Base-by-base conservation (phyloP, 1,140 invertebrate genomes). In the Acromyrmex heyeri region DNA sequence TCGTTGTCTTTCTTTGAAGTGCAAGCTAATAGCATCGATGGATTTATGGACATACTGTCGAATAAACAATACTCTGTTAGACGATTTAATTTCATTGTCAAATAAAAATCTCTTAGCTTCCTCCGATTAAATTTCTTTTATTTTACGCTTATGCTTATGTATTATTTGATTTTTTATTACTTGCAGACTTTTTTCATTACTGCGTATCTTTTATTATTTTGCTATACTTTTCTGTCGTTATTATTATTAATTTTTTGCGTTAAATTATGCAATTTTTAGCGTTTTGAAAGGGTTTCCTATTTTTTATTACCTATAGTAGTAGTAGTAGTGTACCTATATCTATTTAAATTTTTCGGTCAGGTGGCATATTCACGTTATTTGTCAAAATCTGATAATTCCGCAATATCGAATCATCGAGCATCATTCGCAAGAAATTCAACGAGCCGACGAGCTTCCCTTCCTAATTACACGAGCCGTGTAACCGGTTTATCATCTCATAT, bases 401-500 rank as follows among this genome's bases (percentile, higher is more conserved):
- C 55, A 44, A 27, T 8, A 24, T 48, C 18, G 24, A 55, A 75
- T n/a, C 18, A 61, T 61, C 12, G n/a, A n/a, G 55, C n/a, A n/a
- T 79, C 62, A 65, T 78, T 73, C 18, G 57, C 27, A 27, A 50
- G 8, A 55, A 73, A 82, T 59, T 1, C 38, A 61, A 73, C 38
- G 12, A 69, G 65, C 6, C 59, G 38, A 48, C 44, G 59, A 79
- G 77, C 44, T 79, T 38, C 62, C 59, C 55, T 83, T 75, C 69
- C 27, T 75, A 82, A 82, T 82, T 82, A 59, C 79, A 44, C 24
- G 38, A 61, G 67, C 73, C 67, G 55, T 82, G 67, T 82, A 83
- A 83, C 55, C 44, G 70, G 55, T 83, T 83, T 83, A 62, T 75
- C 79, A 82, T 73, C 69, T 62, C 79, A 50, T 75, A 83, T 83